Conservation (phyloP, 2,888 invertebrate species). For the Therioaphis trifolii region DNA sequence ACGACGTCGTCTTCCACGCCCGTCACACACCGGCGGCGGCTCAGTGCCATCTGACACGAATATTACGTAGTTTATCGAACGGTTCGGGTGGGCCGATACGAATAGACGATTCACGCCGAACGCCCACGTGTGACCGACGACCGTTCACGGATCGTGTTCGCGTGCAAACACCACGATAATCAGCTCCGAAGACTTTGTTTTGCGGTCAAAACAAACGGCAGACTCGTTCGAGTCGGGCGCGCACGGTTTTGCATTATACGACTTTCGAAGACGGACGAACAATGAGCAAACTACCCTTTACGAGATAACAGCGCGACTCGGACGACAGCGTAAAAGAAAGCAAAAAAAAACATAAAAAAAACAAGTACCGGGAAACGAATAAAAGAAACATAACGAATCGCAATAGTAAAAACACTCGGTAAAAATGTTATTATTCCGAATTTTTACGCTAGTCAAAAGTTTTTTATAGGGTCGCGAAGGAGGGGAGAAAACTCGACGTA, state of each 20-base stretch:
- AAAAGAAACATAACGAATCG: constrained; percentile 34
- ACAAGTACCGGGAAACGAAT: not conserved
- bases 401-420: constrained; percentile 20
- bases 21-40: too few species aligned
- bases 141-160: too few species aligned
- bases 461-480: not conserved
- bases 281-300: constrained; percentile 39
- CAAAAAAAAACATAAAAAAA: too few species aligned
- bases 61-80: too few species aligned
- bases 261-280: constrained; percentile 32
- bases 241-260: constrained; percentile 37
- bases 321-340: not conserved
- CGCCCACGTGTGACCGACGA: too few species aligned
- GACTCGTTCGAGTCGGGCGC: constrained; percentile 28
- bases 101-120: too few species aligned
- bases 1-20: too few species aligned
- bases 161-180: too few species aligned
- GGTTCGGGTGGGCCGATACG: too few species aligned
- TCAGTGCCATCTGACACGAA: too few species aligned
- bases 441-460: constrained; percentile 2
- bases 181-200: constrained; percentile 20
- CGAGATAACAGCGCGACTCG: constrained; percentile 36
- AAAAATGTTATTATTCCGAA: constrained; percentile 15
- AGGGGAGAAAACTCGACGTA: not conserved
- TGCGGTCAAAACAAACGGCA: not conserved